Evolutionary conservation across 1,140 invertebrate genomes (phyloP), one percentile per base, ranked within the genome.

Genomic region (Manduca sexta): DNA sequence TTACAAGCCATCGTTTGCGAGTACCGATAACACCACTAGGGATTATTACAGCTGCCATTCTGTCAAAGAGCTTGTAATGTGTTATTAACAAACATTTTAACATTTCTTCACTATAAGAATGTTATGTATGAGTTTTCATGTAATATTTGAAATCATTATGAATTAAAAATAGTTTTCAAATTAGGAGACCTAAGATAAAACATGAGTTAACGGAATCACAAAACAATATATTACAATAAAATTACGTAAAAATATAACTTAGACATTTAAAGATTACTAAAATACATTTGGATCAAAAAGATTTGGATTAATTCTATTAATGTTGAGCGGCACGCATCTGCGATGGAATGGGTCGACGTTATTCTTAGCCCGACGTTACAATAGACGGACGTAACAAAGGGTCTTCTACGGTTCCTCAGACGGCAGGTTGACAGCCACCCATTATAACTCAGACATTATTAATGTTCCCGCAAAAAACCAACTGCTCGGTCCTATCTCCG

Each of bases 1-100:
- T 65, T 65, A 58, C 49, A 50, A 52, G 41, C 41, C 52, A 50
- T 55, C 51, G 40, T 50, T 30, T 8, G 48, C 47, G 53, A 49
- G 43, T 51, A 45, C 29, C 31, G 45, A 63, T 59, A 56, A 47
- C 26, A 40, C 44, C 44, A 21, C 42, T 17, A 29, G 38, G 42
- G 45, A 45, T 45, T 51, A 52, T 45, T 49, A 39, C 14, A 14
- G 16, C n/a, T 35, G 13, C 33, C 13, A 26, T 35, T 35, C n/a
- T 12, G n/a, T 12, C 0, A 14, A 35, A 35, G n/a, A 14, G 21
- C 8, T 26, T 8, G 21, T 8, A 26, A 3, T 26, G 1, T 1
- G 1, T 26, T 26, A 26, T 35, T 35, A 1, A 35, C 5, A 35
- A 12, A 12, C 33, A 35, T 35, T 35, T 26, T 26, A 5, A 35